These are phyloP conservation scores for Motacilla tschutschensis DNA, from an alignment of 2,113 vertebrate species.

Conservation along the genomic window DNA sequence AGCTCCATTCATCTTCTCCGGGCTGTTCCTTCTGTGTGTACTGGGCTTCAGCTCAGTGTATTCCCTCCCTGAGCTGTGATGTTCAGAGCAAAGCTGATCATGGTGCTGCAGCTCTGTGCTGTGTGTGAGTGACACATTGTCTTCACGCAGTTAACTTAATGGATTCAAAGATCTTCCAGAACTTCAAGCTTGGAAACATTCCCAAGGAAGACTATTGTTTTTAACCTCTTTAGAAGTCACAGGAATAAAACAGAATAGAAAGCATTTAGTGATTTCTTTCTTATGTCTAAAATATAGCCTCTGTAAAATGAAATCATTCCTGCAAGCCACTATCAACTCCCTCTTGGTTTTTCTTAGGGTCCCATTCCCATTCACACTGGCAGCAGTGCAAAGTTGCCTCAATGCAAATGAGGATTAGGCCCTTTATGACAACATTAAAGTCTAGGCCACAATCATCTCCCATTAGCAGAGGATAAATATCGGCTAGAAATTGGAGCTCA, in stretches of 20 bases:
- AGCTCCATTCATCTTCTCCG: rapidly evolving
- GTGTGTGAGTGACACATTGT: not conserved
- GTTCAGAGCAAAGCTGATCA: not conserved
- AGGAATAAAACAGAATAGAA: not conserved
- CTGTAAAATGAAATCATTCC: not conserved
- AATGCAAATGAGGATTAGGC: not conserved
- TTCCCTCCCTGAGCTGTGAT: not conserved
- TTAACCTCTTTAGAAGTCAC: not conserved
- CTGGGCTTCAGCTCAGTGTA: not conserved
- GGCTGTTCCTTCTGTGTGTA: not conserved
- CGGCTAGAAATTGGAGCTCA: not conserved
- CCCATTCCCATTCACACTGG: not conserved
- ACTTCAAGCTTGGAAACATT: not conserved
- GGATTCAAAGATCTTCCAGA: not conserved
- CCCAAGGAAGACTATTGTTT: not conserved
- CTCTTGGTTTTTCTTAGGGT: not conserved
- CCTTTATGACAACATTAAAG: not conserved
- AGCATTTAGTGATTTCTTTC: not conserved
- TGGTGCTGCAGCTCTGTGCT: not conserved
- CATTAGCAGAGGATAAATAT: not conserved
- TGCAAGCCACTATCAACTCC: not conserved
- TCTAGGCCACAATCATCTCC: not conserved
- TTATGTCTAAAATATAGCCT: not conserved
- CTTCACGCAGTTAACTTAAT: slow-evolving; percentile 8
- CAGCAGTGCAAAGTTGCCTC: not conserved